Conservation (phyloP, 2,888 invertebrate genomes). For the Orthonychiurus folsomi region DNA sequence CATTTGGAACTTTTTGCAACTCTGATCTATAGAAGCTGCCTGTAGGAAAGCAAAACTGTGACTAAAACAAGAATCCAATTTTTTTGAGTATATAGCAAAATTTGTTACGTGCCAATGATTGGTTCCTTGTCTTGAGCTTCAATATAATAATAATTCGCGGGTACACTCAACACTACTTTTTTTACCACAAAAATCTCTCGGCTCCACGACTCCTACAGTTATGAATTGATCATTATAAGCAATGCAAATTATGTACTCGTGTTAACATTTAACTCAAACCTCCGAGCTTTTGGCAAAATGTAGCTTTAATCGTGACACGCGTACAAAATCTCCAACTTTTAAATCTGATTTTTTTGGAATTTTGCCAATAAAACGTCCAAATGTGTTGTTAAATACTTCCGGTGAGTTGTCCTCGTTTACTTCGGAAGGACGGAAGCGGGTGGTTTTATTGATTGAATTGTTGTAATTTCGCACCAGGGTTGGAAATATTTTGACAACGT, state of each 20-base stretch:
- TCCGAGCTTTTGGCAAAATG: too few relatives aligned
- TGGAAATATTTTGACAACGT: neutral
- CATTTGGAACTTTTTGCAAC: constrained; percentile 5
- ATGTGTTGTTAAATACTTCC: neutral
- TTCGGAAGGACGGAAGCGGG: neutral
- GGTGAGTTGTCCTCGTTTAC: neutral
- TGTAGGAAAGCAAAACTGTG: neutral
- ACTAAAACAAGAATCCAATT: neutral
- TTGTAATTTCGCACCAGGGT: neutral
- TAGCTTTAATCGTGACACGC: neutral
- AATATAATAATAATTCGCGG: constrained; percentile 2
- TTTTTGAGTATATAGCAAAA: too few relatives aligned
- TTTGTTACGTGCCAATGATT: neutral
- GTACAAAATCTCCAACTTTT: neutral
- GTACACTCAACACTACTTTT: neutral
- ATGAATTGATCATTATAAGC: too few relatives aligned
- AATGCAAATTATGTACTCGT: neutral
- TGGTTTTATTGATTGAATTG: neutral
- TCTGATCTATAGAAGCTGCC: neutral
- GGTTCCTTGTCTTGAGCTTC: neutral
- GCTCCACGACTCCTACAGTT: too few relatives aligned
- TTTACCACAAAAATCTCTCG: neutral
- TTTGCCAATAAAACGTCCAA: neutral
- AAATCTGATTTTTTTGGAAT: neutral
- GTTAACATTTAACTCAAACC: too few relatives aligned